Conservation (phyloP, 2,888 invertebrate genomes). For the Luperina testacea region DNA sequence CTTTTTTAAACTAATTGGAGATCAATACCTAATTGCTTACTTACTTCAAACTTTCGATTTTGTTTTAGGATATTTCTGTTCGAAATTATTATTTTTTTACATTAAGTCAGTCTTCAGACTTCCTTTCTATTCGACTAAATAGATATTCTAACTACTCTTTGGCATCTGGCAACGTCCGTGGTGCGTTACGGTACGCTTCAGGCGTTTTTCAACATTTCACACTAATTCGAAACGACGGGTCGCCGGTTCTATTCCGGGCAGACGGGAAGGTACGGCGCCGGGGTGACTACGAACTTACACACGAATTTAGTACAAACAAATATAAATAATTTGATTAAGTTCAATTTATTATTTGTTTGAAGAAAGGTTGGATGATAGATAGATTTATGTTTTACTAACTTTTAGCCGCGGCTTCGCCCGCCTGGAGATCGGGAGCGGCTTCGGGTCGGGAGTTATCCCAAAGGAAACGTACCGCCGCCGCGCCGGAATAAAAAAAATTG, state of each 20-base stretch:
- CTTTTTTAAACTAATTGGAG: background rate
- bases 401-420: background rate
- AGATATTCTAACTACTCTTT: constrained; percentile 47
- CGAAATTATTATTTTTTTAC: background rate
- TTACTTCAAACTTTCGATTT: background rate
- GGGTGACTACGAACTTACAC: constrained; percentile 70
- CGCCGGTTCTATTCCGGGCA: constrained; percentile 87
- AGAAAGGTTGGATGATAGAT: constrained; percentile 26
- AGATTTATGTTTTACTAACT: constrained; percentile 11
- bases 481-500: too few species aligned
- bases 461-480: background rate
- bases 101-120: background rate
- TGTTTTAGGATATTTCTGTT: background rate
- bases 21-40: background rate
- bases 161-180: constrained; percentile 69
- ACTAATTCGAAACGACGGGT: constrained; percentile 87
- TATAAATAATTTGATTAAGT: constrained; percentile 54
- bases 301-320: constrained; percentile 58
- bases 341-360: constrained; percentile 44
- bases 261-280: constrained; percentile 70
- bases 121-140: constrained; percentile 26
- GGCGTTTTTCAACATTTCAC: constrained; percentile 87
- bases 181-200: constrained; percentile 70
- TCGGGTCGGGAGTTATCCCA: too few species aligned
- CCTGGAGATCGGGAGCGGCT: too few species aligned